Conservation (phyloP, 2,797 vertebrate genomes). For the Leptatherina wallacei region DNA sequence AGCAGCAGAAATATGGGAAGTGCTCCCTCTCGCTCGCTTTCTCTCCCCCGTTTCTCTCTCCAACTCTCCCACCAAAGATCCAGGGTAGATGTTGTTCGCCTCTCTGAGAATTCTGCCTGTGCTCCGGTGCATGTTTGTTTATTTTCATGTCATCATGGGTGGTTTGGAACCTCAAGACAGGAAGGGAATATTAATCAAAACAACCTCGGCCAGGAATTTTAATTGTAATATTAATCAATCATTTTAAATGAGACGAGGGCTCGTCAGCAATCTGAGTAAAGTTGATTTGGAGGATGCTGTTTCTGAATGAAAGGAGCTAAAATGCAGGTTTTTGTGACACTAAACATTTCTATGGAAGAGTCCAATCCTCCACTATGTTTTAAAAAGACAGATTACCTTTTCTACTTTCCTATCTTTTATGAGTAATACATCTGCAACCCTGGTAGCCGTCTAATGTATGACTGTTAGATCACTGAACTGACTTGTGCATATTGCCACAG, state of each 20-base stretch:
- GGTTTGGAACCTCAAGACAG: constrained; percentile 86
- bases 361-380: background rate
- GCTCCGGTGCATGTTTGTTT: constrained; percentile 73
- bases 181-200: constrained; percentile 77
- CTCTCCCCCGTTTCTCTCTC: constrained; percentile 14
- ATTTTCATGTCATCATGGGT: constrained; percentile 88
- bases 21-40: constrained; percentile 82
- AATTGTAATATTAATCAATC: constrained; percentile 80
- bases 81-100: constrained; percentile 57
- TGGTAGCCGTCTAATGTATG: too few relatives aligned
- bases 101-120: constrained; percentile 66
- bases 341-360: background rate
- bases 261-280: constrained; percentile 8
- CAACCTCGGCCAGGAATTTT: constrained; percentile 65
- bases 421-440: too few relatives aligned
- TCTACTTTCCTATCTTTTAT: too few relatives aligned
- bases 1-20: constrained; percentile 93
- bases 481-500: too few relatives aligned
- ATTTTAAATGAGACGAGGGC: constrained; percentile 64
- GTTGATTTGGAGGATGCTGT: constrained; percentile 1
- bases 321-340: background rate
- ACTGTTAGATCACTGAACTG: too few relatives aligned
- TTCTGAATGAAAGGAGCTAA: background rate
- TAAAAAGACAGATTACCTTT: background rate
- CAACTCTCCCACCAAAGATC: constrained; percentile 51